Base-by-base conservation (phyloP, 2,888 invertebrate genomes). In the Dioctria rufipes region DNA sequence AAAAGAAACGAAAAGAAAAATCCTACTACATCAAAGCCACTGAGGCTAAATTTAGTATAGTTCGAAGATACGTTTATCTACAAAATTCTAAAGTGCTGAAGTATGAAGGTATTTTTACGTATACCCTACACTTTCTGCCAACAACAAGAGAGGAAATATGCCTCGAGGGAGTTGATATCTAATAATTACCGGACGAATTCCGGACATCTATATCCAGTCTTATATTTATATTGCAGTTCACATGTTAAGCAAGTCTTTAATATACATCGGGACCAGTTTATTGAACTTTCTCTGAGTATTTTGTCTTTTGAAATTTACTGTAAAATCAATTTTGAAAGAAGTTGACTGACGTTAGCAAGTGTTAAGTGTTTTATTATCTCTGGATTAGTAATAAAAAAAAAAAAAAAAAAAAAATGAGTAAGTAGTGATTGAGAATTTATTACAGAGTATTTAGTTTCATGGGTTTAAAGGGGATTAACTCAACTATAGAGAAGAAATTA, bases 91-190 rank as follows among this genome's bases (percentile, higher is more conserved):
- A 25, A 25, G 25, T 25, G 25, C 25, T 25, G 25, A 25, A 25
- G 25, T 25, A 25, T 25, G 51, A 6, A 51, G 51, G 11, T 51
- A 11, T 11, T 51, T 51, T 51, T 51, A 51, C 8, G 51, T 51
- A 51, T 9, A 9, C 2, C 8, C 11, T 11, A 11, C 51, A 11
- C 25, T 46, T 46, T 46, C 46, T 58, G 58, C 8, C 58, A 58
- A 51, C 8, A 51, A 51, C 5, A 58, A 58, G 5, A 46, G 5
- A 46, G 46, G 46, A 46, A 46, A 58, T n/a, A 58, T 58, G 25
- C 5, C 58, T 58, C 11, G 25, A n/a, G 58, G 58, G 58, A 58
- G 11, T 58, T 58, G 58, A 58, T 58, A 58, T 58, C 58, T 58
- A 58, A 25, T 25, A 58, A 58, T 58, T 58, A 58, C 25, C n/a